Conservation (phyloP, 1,140 invertebrate genomes). For the Aphidius ervi region DNA sequence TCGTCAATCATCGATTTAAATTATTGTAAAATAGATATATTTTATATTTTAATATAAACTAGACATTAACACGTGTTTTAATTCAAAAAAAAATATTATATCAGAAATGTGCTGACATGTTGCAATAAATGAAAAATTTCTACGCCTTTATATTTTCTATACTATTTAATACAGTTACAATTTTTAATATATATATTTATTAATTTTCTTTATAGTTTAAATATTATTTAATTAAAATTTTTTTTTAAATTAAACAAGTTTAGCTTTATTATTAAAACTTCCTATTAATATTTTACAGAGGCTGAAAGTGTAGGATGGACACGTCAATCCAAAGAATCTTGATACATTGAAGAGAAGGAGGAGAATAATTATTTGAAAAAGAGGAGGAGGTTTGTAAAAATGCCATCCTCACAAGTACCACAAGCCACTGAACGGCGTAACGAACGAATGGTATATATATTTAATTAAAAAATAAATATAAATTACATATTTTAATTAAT, state of each 20-base stretch:
- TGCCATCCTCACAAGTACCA: slow-evolving; percentile 47
- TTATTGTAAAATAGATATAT: no score
- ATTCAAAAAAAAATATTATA: no score
- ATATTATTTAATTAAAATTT: not conserved
- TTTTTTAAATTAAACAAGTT: slow-evolving; percentile 6
- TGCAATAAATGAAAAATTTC: no score
- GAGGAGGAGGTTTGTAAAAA: slow-evolving; percentile 39
- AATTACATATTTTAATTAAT: not conserved
- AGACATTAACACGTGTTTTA: no score
- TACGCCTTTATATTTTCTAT: no score
- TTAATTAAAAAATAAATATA: slow-evolving; percentile 1
- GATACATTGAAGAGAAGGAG: slow-evolving; percentile 40
- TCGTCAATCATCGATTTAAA: no score
- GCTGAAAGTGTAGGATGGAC: slow-evolving; percentile 44
- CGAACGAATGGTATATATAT: slow-evolving; percentile 41
- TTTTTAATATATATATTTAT: no score
- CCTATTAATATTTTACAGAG: slow-evolving; percentile 39
- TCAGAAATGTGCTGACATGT: no score
- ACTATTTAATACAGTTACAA: no score
- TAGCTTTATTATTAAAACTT: slow-evolving; percentile 29
- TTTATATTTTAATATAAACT: no score
- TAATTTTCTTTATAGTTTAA: no score
- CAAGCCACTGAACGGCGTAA: slow-evolving; percentile 47
- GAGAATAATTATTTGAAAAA: slow-evolving; percentile 23
- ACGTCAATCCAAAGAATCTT: slow-evolving; percentile 34